Percentiles rank a stretch among this genome's conserved stretches.
These are phyloP conservation scores for Aspidapion aeneum DNA, from an alignment of 2,888 invertebrate species.

Conservation along the genomic window DNA sequence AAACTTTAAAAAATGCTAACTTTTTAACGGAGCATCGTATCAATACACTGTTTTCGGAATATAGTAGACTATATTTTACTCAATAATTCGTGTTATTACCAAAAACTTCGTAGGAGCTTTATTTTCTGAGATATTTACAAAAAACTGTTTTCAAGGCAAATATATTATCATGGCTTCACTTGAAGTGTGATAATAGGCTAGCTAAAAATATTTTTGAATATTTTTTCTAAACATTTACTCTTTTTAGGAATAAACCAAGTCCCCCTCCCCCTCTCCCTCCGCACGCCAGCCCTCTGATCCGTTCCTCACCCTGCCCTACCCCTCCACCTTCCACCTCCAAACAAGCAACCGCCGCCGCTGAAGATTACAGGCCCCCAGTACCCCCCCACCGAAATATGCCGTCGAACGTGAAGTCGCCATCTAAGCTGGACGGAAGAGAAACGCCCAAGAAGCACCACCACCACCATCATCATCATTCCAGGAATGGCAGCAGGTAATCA, in stretches of 20 bases:
- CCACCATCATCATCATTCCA: conserved; percentile 48
- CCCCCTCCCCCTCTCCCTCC: conserved; percentile 50
- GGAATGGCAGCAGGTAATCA: conserved; percentile 39
- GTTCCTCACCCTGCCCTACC: background rate
- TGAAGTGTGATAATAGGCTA: no score
- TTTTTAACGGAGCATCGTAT: no score
- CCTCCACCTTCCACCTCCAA: background rate
- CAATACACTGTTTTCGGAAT: no score
- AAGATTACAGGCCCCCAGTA: conserved; percentile 83
- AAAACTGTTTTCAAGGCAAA: no score
- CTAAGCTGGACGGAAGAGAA: conserved; percentile 22
- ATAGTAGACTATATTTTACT: no score
- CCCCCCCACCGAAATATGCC: conserved; percentile 77
- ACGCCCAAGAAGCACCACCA: conserved; percentile 46
- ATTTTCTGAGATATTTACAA: no score
- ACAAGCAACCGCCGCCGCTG: conserved; percentile 40
- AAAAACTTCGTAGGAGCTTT: no score
- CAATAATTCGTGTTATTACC: no score
- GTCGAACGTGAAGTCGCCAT: conserved; percentile 46
- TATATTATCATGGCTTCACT: no score
- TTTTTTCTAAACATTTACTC: no score
- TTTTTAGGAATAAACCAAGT: conserved; percentile 44
- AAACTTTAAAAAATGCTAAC: no score
- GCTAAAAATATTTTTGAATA: no score
- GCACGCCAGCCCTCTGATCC: conserved; percentile 44